Evolutionary conservation across 2,113 vertebrate species (phyloP).

Genomic region (Oxyura jamaicensis): DNA sequence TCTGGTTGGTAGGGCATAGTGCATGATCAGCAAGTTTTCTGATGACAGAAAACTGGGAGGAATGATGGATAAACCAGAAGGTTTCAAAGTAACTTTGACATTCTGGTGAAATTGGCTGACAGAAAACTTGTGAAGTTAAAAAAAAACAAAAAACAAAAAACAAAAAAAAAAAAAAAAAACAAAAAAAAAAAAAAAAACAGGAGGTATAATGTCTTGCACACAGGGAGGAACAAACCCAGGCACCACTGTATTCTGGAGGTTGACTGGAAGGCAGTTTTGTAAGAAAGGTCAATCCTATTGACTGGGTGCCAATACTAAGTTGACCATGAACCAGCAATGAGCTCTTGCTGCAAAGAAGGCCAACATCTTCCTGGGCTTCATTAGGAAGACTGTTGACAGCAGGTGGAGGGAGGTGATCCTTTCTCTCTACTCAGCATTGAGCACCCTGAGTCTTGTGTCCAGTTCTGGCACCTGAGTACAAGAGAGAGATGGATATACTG

Average conservation of each 20-base stretch:
- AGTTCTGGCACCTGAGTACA: neutral
- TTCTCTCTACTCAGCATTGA: neutral
- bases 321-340: neutral
- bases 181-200: neutral
- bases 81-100: neutral
- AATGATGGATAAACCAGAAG: neutral
- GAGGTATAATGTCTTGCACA: neutral
- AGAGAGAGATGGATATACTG: neutral
- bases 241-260: fast-evolving
- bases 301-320: neutral
- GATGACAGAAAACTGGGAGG: neutral
- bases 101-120: neutral
- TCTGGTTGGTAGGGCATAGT: neutral
- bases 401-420: neutral
- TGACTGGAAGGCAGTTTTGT: neutral
- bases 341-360: neutral
- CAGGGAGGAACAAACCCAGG: neutral
- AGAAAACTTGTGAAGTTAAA: neutral
- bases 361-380: neutral
- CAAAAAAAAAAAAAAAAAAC: too few relatives aligned
- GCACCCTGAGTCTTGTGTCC: neutral
- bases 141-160: too few relatives aligned
- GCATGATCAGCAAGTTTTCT: neutral
- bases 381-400: neutral
- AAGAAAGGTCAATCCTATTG: neutral